Evolutionary conservation across 2,888 invertebrate species (phyloP), one percentile per base, ranked within the genome.

Genomic region (Gortyna flavago): DNA sequence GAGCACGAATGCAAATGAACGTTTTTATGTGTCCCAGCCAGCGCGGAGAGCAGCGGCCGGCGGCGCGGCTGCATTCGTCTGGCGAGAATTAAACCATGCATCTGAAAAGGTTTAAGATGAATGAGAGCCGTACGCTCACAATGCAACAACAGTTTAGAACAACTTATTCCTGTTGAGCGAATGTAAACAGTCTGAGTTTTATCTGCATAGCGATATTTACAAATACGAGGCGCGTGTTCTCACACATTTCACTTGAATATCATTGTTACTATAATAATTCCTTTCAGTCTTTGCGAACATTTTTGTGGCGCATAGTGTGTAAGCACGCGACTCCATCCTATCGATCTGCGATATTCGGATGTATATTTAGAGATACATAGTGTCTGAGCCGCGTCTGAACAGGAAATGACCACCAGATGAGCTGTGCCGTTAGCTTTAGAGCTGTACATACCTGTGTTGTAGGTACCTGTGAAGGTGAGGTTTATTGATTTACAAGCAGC

Each of bases 61-160:
- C 89, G 85, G 85, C 89, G 85, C 88, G 89, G 80, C 80, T 91
- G 93, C 93, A 93, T 92, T 93, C 92, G 93, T 93, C 94, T 93
- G 92, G 90, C 92, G 93, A 92, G 95, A 94, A 95, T 95, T 95
- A 94, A 95, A 94, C 92, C 92, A 90, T 91, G 92, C 94, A 91
- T 90, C 92, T 95, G 95, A 96, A 96, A 95, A 95, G 96, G 92
- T 95, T 95, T 94, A 94, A 94, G 94, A 94, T 95, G 95, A 96
- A 96, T 95, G 94, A 94, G 91, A 89, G 89, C 92, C 89, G 92
- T 90, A 90, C 92, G 89, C 92, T 92, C 89, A 95, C 94, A 96
- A 95, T 95, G 94, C 92, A 94, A 95, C 94, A 93, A 94, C 94
- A 91, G 93, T 93, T 94, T 94, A 94, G 93, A 94, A 94, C 94